Conservation (phyloP, 1,140 invertebrate genomes). For the Ptiloglossa arizonensis region DNA sequence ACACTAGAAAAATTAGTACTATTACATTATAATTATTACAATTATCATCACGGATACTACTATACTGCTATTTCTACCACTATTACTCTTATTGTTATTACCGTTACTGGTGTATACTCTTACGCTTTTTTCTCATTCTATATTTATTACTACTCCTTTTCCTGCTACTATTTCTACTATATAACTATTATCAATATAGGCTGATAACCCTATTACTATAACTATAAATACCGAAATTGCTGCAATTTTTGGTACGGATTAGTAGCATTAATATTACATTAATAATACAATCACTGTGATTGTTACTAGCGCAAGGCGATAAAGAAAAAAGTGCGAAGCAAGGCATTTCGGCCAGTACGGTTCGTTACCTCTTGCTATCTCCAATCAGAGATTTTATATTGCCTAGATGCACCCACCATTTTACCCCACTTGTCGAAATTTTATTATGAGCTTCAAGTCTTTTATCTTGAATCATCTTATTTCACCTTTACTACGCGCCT, state of each 20-base stretch:
- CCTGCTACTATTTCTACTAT: constrained; percentile 49
- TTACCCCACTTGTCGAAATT: constrained; percentile 20
- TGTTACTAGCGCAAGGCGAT: background rate
- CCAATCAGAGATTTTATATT: constrained; percentile 31
- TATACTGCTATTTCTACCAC: constrained; percentile 51
- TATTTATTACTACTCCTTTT: constrained; percentile 51
- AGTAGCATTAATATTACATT: constrained; percentile 46
- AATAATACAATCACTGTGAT: constrained; percentile 28
- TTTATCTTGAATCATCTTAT: constrained; percentile 59
- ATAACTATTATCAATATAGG: constrained; percentile 39
- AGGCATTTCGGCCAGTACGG: constrained; percentile 17
- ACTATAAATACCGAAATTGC: constrained; percentile 38
- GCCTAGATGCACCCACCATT: constrained; percentile 31
- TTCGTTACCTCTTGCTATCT: constrained; percentile 35
- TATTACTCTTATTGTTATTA: constrained; percentile 51
- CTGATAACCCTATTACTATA: constrained; percentile 35
- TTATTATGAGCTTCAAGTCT: constrained; percentile 45
- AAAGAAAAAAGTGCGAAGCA: constrained; percentile 17
- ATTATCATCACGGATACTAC: constrained; percentile 51
- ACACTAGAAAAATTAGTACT: constrained; percentile 52
- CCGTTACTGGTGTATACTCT: constrained; percentile 50
- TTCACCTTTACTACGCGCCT: constrained; percentile 47
- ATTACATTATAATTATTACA: constrained; percentile 53
- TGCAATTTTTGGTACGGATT: constrained; percentile 38
- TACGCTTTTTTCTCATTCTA: constrained; percentile 49